Evolutionary conservation across 92 coral and sea anemone species (phyloP).

Genomic region (Epizoanthus ramosus): DNA sequence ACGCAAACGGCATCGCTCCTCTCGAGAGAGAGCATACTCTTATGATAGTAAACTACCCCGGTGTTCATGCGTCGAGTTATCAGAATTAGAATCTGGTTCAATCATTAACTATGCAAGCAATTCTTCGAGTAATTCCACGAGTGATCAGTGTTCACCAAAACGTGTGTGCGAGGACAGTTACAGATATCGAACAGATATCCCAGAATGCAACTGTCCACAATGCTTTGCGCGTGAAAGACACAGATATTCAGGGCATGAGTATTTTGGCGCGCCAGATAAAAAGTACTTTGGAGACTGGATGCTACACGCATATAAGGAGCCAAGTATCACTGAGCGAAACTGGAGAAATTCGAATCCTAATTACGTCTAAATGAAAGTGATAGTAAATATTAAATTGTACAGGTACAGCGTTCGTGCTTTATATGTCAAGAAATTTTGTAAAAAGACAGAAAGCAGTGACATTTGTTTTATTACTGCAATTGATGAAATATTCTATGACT

Average conservation of each 20-base stretch:
- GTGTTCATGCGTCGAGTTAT: slow-evolving; percentile 78
- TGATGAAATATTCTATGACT: too few relatives aligned
- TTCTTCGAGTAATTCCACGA: slow-evolving; percentile 35
- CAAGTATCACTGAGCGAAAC: background rate
- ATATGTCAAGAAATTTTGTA: slow-evolving; percentile 30
- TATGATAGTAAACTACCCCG: slow-evolving; percentile 77
- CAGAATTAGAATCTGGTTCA: slow-evolving; percentile 75
- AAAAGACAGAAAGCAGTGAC: background rate
- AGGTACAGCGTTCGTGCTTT: background rate
- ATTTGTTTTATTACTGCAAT: background rate
- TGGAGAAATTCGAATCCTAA: slow-evolving; percentile 41
- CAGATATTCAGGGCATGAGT: slow-evolving; percentile 46
- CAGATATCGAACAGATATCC: slow-evolving; percentile 36
- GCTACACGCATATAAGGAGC: slow-evolving; percentile 35
- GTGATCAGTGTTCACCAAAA: slow-evolving; percentile 16
- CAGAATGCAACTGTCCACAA: slow-evolving; percentile 74
- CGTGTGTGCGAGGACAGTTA: slow-evolving; percentile 41
- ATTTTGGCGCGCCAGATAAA: slow-evolving; percentile 84
- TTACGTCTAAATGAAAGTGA: slow-evolving; percentile 17
- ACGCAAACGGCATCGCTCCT: slow-evolving; percentile 51
- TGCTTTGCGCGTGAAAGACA: slow-evolving; percentile 58
- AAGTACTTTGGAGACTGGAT: slow-evolving; percentile 92
- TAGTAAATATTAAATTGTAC: slow-evolving; percentile 14
- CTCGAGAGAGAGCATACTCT: slow-evolving; percentile 45
- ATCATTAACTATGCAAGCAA: slow-evolving; percentile 60